A percentile compares a stretch with the other conserved stretches of the same genome.
Conservation (phyloP, 2,113 vertebrate species). For the Myrmecobius fasciatus region DNA sequence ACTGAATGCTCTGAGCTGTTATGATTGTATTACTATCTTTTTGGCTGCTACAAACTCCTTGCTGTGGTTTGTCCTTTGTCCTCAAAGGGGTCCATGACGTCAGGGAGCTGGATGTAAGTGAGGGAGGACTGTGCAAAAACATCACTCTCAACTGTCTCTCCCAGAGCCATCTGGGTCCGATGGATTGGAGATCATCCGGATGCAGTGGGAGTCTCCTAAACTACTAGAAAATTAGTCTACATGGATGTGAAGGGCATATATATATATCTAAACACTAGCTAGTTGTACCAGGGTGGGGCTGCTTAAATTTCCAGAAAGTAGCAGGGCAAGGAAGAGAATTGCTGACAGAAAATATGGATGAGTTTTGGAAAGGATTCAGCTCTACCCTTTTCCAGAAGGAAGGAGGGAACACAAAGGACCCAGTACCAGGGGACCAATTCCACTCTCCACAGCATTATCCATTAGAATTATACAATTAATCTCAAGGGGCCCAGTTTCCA, state of each 20-base stretch:
- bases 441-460: not conserved
- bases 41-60: not conserved
- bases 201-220: not conserved
- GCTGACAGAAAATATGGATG: not conserved
- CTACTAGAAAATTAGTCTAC: not conserved
- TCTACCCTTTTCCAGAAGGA: not conserved
- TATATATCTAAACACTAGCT: not conserved
- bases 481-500: not conserved
- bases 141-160: too few species aligned
- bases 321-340: not conserved
- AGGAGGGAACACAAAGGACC: not conserved
- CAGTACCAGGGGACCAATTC: not conserved
- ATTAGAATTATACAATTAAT: not conserved
- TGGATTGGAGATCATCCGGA: too few species aligned
- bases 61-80: too few species aligned
- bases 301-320: not conserved
- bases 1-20: not conserved
- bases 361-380: not conserved
- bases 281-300: not conserved
- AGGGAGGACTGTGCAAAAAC: too few species aligned
- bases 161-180: too few species aligned
- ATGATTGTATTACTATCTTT: not conserved
- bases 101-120: too few species aligned
- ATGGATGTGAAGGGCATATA: not conserved
- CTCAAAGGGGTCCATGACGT: too few species aligned